Evolutionary conservation across 2,797 vertebrate species (phyloP).

Genomic region (Schizopygopsis malacanthus): DNA sequence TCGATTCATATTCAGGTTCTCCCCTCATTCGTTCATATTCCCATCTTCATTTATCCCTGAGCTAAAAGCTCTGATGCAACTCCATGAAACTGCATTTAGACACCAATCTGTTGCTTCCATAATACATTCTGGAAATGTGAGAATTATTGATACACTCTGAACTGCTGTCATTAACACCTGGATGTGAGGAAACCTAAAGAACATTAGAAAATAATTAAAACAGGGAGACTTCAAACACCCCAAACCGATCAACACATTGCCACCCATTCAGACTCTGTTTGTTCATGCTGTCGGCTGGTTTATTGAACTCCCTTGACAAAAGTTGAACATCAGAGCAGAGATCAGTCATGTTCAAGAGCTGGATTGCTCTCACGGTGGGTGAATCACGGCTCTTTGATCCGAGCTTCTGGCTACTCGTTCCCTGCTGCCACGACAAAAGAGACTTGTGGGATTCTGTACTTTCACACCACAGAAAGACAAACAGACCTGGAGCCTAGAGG

Average conservation of each 20-base stretch:
- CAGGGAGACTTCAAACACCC: not conserved
- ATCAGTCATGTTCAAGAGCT: slow-evolving; percentile 24
- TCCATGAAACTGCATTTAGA: slow-evolving; percentile 59
- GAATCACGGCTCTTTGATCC: slow-evolving; percentile 30
- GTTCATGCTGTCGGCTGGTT: slow-evolving; percentile 1
- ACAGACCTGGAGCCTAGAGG: slow-evolving; percentile 23
- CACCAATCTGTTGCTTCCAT: slow-evolving; percentile 27
- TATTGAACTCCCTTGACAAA: slow-evolving; percentile 38
- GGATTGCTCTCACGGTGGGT: slow-evolving; percentile 24
- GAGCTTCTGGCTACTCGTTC: slow-evolving; percentile 9
- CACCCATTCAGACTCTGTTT: not conserved
- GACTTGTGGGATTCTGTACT: slow-evolving; percentile 22
- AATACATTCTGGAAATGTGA: slow-evolving; percentile 21
- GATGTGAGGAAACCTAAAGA: not conserved
- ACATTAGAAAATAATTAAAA: not conserved
- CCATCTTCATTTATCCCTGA: slow-evolving; percentile 6
- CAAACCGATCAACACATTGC: not conserved
- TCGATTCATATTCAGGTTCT: not conserved
- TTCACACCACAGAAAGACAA: slow-evolving; percentile 17
- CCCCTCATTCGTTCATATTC: slow-evolving; percentile 4
- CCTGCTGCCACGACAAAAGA: not conserved
- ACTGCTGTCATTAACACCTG: not conserved
- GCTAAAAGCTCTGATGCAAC: slow-evolving; percentile 59
- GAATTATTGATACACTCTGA: slow-evolving; percentile 43
- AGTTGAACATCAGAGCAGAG: slow-evolving; percentile 8